Evolutionary conservation across 2,888 invertebrate species (phyloP).

Genomic region (Zootermopsis nevadensis): DNA sequence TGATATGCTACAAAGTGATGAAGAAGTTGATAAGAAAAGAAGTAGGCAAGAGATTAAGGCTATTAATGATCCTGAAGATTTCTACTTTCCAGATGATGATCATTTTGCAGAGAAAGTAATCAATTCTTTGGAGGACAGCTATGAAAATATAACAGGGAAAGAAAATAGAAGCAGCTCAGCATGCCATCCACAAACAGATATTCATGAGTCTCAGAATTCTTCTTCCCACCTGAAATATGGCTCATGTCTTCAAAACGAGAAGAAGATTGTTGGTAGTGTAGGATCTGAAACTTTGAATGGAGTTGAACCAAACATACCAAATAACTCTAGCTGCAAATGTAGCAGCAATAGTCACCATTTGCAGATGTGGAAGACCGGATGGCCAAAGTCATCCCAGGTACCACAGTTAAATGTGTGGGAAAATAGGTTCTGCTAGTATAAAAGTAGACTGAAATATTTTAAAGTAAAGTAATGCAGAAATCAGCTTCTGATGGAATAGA

Average conservation of each 20-base stretch:
- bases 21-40: conserved; percentile 47
- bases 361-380: background rate
- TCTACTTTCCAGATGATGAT: conserved; percentile 59
- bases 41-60: conserved; percentile 36
- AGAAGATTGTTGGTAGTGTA: background rate
- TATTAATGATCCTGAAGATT: conserved; percentile 55
- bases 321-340: background rate
- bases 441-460: no score
- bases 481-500: no score
- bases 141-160: background rate
- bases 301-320: background rate
- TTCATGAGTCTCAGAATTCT: background rate
- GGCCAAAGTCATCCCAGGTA: background rate
- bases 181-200: background rate
- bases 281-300: background rate
- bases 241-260: background rate
- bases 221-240: background rate
- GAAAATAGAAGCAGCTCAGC: background rate
- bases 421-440: no score
- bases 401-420: background rate
- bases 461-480: no score
- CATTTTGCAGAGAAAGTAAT: conserved; percentile 49
- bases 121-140: conserved; percentile 24
- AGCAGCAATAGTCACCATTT: background rate
- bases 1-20: conserved; percentile 49